Base-by-base conservation (phyloP, 2,888 invertebrate genomes). In the Pachycephus smyrnensis region DNA sequence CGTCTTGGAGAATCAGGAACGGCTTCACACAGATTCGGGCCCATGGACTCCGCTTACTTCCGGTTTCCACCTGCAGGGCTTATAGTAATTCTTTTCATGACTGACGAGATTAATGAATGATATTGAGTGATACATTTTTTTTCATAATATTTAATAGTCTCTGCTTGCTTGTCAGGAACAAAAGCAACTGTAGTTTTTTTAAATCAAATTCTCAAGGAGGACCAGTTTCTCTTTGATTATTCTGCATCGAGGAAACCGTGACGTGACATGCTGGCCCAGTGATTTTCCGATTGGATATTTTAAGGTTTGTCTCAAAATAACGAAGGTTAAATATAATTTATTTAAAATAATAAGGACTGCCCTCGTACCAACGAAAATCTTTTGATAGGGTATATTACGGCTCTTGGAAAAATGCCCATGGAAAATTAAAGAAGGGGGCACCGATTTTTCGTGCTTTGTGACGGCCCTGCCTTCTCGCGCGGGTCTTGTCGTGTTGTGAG, bases 401-500 rank as follows among this genome's bases (percentile, higher is more conserved):
- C 40, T 55, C 9, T 6, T 55, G 55, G 9, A 55, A 55, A 9
- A 55, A 55, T 55, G 2, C 23, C 9, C 23, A 55, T 23, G 55
- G 9, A 23, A 55, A 23, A 55, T 23, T 23, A 9, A 55, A 23
- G 9, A 55, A 23, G 55, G 15, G 23, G 23, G 9, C 55, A 55
- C 90, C 89, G 89, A 88, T 88, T 90, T 90, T 87, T 87, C 89
- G 88, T 86, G 23, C 33, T 86, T 80, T 82, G 82, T 84, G 82
- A 81, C 83, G 82, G 82, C 82, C 82, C 82, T 80, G 82, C 82
- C 79, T 83, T 80, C 81, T 82, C 79, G 76, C 74, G 76, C 74
- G 73, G 77, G 55, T 75, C 73, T 77, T 73, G 82, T 79, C 79
- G 75, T 80, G 83, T 85, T 84, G 83, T 88, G 89, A 91, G 90